Evolutionary conservation across 2,888 invertebrate species (phyloP).

Genomic region (Eucera pruinosa): DNA sequence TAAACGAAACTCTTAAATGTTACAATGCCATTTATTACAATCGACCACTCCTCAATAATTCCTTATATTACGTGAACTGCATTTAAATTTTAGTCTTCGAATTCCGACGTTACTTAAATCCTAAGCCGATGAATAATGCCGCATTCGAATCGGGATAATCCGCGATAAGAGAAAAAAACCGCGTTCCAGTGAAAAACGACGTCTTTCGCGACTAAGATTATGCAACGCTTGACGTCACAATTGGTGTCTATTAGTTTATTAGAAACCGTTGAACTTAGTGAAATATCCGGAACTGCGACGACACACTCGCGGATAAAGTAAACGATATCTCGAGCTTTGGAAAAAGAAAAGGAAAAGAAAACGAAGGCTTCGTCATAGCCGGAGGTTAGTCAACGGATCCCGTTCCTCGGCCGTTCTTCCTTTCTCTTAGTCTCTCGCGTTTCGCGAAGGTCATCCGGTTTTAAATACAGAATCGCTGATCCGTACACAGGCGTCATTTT

Average conservation of each 20-base stretch:
- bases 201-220: conserved; percentile 1
- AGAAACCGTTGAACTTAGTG: conserved; percentile 17
- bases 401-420: conserved; percentile 44
- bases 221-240: neutral
- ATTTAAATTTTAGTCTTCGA: too few species aligned
- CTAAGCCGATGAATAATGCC: too few species aligned
- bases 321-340: neutral
- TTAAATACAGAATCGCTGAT: conserved; percentile 62
- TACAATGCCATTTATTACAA: too few species aligned
- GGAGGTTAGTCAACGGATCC: conserved; percentile 36
- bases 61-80: too few species aligned
- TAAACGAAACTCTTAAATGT: too few species aligned
- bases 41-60: too few species aligned
- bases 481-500: conserved; percentile 50
- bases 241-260: neutral
- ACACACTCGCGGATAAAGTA: neutral
- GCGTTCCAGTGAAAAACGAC: neutral
- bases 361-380: conserved; percentile 5
- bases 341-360: neutral
- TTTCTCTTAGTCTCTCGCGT: conserved; percentile 47
- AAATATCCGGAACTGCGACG: conserved; percentile 13
- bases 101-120: too few species aligned
- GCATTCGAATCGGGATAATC: neutral
- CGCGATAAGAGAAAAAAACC: neutral
- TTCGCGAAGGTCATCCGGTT: conserved; percentile 62